These are phyloP conservation scores for Leptinotarsa juncta DNA, from an alignment of 2,888 invertebrate genomes.

Conservation along the genomic window DNA sequence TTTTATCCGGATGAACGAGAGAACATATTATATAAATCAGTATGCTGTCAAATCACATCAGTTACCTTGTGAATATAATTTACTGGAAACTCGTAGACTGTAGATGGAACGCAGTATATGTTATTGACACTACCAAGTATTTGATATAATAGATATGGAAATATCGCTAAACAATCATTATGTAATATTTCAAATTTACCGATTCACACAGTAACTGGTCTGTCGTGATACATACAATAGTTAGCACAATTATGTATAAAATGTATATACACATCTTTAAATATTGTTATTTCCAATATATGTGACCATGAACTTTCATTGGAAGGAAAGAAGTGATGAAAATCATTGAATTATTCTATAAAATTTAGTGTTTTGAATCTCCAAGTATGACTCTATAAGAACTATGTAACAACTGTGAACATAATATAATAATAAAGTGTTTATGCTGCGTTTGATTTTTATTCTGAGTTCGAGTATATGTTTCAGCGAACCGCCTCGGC, in stretches of 20 bases:
- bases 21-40: background rate
- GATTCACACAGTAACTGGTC: background rate
- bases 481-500: no score
- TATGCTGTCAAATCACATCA: background rate
- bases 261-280: conserved; percentile 61
- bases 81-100: no score
- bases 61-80: background rate
- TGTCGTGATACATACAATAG: conserved; percentile 4
- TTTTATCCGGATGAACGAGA: conserved; percentile 47
- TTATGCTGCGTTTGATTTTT: conserved; percentile 43
- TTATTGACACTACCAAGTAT: no score
- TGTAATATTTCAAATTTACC: no score
- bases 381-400: conserved; percentile 50
- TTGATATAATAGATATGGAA: no score
- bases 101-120: no score
- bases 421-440: conserved; percentile 54
- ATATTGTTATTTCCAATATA: conserved; percentile 59
- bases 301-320: conserved; percentile 60
- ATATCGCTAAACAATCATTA: no score
- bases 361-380: conserved; percentile 54
- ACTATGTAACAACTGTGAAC: conserved; percentile 53
- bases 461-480: background rate
- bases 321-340: conserved; percentile 28
- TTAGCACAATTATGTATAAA: conserved; percentile 58
- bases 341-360: conserved; percentile 44